phyloP scores from a whole-genome alignment of 2,797 vertebrate genomes.

The Danio jaintianensis region DNA sequence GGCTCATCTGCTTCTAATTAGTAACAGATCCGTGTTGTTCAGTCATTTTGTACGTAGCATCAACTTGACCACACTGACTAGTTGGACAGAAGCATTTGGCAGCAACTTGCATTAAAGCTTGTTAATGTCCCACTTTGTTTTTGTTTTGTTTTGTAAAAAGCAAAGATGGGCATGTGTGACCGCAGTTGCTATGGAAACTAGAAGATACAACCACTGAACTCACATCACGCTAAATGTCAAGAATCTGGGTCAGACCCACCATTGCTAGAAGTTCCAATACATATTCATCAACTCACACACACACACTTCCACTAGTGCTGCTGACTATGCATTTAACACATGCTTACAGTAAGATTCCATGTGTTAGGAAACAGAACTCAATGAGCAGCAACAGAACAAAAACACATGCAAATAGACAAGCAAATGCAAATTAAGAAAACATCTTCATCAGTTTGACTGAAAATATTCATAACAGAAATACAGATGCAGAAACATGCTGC shows the following conservation, averaged over 20 bases:
- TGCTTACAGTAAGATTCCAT: too few species aligned
- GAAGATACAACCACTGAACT: slow-evolving; percentile 21
- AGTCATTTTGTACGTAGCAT: neutral
- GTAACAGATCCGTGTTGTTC: neutral
- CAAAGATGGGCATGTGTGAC: neutral
- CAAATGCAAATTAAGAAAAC: too few species aligned
- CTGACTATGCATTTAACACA: neutral
- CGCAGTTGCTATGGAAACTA: slow-evolving; percentile 30
- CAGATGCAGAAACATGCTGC: too few species aligned
- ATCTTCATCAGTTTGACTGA: too few species aligned
- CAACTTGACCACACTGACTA: slow-evolving; percentile 10
- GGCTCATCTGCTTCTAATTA: neutral
- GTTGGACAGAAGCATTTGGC: slow-evolving; percentile 4
- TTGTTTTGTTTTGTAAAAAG: slow-evolving; percentile 19
- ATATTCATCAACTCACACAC: neutral
- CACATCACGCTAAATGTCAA: slow-evolving; percentile 5
- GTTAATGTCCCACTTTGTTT: neutral
- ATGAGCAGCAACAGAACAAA: too few species aligned
- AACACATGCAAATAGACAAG: too few species aligned
- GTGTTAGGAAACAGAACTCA: too few species aligned
- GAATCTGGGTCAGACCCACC: slow-evolving; percentile 46
- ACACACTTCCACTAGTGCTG: slow-evolving; percentile 3
- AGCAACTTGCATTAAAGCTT: neutral
- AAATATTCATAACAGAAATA: too few species aligned
- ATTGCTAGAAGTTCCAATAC: neutral